Percentiles rank a stretch among this genome's conserved stretches.
phyloP scores from a whole-genome alignment of 2,797 vertebrate species.

The Myiothlypis coronata region DNA sequence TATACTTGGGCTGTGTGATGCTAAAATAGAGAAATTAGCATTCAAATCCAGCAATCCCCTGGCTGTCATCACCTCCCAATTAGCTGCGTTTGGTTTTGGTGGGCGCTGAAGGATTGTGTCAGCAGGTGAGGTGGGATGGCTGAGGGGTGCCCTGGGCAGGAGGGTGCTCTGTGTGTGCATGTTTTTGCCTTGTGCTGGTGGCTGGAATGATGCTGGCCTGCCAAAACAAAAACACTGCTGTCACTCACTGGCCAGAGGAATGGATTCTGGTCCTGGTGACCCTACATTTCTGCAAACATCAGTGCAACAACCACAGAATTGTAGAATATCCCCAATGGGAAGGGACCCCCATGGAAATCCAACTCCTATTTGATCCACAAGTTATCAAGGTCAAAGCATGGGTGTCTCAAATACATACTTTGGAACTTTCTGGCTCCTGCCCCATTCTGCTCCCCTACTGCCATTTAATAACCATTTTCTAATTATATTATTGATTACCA shows the following conservation, averaged over 20 bases:
- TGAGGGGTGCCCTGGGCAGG: conserved; percentile 62
- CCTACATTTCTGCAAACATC: background rate
- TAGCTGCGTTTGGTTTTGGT: conserved; percentile 77
- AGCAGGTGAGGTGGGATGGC: conserved; percentile 77
- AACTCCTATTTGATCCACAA: background rate
- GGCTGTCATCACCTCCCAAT: conserved; percentile 82
- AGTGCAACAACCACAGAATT: background rate
- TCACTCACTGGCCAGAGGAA: background rate
- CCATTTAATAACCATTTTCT: background rate
- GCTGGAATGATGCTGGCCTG: background rate
- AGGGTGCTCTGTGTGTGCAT: background rate
- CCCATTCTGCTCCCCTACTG: background rate
- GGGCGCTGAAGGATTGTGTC: conserved; percentile 74
- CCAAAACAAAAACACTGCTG: conserved; percentile 11
- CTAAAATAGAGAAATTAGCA: conserved; percentile 66
- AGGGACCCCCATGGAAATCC: background rate
- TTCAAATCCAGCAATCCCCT: conserved; percentile 67
- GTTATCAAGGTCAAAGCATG: background rate
- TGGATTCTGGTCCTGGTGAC: background rate
- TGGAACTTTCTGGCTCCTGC: background rate
- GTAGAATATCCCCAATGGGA: background rate
- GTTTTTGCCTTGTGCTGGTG: background rate
- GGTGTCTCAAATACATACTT: background rate
- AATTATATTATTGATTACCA: background rate
- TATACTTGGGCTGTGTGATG: conserved; percentile 11